These are phyloP conservation scores for Perdita meconis DNA, from an alignment of 2,888 invertebrate genomes.

Conservation along the genomic window DNA sequence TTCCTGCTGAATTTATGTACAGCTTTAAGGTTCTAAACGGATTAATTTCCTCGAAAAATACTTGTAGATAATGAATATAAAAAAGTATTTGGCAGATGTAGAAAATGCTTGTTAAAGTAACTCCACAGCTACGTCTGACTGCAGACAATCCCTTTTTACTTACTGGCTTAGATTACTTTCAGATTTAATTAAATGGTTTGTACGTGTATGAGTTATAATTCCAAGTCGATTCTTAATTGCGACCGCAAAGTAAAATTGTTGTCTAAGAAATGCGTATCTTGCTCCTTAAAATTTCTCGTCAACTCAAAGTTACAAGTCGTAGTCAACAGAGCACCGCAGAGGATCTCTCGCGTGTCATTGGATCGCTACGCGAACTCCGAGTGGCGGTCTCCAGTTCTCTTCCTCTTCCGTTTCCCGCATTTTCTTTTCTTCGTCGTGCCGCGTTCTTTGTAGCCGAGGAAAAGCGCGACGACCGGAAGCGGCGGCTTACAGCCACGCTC, in stretches of 20 bases:
- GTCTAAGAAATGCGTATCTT: neutral
- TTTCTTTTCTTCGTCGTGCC: neutral
- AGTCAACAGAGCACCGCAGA: slow-evolving; percentile 25
- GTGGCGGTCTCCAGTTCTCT: slow-evolving; percentile 6
- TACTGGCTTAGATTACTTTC: neutral
- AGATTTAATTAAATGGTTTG: no score
- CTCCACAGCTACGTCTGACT: neutral
- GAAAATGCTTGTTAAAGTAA: neutral
- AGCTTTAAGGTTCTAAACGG: neutral
- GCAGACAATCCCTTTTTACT: neutral
- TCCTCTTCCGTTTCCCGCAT: neutral
- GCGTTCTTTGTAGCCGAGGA: slow-evolving; percentile 39
- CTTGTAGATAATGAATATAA: neutral
- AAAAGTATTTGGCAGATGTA: neutral
- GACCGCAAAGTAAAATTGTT: neutral
- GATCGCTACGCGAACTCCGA: slow-evolving; percentile 30
- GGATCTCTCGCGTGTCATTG: slow-evolving; percentile 48
- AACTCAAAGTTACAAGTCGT: slow-evolving; percentile 8
- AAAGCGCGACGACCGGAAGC: slow-evolving; percentile 65
- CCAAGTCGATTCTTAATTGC: no score
- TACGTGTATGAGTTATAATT: no score
- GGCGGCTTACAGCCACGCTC: slow-evolving; percentile 35
- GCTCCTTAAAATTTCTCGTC: neutral
- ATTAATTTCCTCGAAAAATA: neutral
- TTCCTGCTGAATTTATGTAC: neutral